phyloP scores from a whole-genome alignment of 2,888 invertebrate species.

The Synergus laeviventris region DNA sequence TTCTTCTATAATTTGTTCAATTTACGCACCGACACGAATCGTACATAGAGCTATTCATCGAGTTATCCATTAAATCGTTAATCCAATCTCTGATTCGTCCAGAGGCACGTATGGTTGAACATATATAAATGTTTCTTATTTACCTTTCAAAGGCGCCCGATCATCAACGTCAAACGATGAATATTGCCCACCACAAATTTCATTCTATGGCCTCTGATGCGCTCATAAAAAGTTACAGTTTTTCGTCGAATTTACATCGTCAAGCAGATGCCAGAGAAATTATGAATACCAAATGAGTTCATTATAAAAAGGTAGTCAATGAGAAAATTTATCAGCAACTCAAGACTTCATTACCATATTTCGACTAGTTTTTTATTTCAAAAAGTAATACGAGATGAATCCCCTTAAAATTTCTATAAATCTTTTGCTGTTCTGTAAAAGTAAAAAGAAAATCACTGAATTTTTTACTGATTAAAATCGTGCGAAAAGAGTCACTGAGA shows the following conservation, averaged over 20 bases:
- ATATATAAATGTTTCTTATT: conserved; percentile 18
- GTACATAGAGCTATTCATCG: conserved; percentile 67
- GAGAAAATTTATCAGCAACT: background rate
- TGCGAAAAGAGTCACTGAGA: too few species aligned
- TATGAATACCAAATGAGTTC: conserved; percentile 24
- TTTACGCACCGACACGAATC: conserved; percentile 71
- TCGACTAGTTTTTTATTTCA: background rate
- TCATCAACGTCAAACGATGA: conserved; percentile 15
- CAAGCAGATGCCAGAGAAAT: conserved; percentile 15
- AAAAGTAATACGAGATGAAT: too few species aligned
- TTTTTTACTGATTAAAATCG: too few species aligned
- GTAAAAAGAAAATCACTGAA: too few species aligned
- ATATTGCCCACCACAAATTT: conserved; percentile 18
- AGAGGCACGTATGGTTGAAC: conserved; percentile 44
- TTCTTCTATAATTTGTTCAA: conserved; percentile 75
- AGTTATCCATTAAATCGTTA: conserved; percentile 71
- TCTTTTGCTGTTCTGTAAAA: too few species aligned
- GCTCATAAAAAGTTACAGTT: conserved; percentile 7
- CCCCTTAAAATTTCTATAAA: too few species aligned
- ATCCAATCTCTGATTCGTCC: conserved; percentile 67
- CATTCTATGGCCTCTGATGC: conserved; percentile 9
- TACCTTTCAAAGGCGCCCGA: conserved; percentile 36
- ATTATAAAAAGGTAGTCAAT: background rate
- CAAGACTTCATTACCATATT: background rate
- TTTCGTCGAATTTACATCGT: conserved; percentile 7